Base-by-base conservation (phyloP, 2,113 vertebrate species). In the Chaetura pelagica region DNA sequence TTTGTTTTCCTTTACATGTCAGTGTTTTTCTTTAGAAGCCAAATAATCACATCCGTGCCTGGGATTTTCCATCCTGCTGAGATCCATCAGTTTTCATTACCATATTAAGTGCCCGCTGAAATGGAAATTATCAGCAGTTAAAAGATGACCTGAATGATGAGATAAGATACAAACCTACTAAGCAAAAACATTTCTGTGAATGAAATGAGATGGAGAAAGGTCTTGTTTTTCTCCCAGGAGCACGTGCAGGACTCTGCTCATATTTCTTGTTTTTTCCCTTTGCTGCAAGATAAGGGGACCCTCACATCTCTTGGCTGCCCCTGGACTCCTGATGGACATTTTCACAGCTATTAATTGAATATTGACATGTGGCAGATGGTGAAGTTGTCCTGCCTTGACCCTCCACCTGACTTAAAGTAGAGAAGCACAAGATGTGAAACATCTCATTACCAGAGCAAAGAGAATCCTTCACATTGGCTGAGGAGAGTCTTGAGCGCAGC, bases 51-150 rank as follows among this genome's bases (percentile, higher is more conserved):
- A 5, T 75, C 90, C 32, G 46, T 8, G 1, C 72, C 62, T 67
- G 61, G 84, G 79, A 77, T 95, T 94, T 94, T 88, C 38, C 61
- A 74, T 89, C 88, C 93, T 84, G 74, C 88, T 84, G 92, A 73
- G 92, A 96, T n/a, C 23, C 29, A 85, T 80, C 5, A 4, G 61
- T 32, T 92, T 87, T 93, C 86, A 94, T 96, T 96, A 97, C 89
- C 49, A 55, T 73, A 67, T 93, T 92, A 88, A 96, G 44, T 74
- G 58, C 68, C 72, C 73, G 72, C 88, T 91, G 84, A 91, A 96
- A 88, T 68, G 58, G 88, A 94, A 90, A 93, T 88, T 72, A 68
- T 38, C 68, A 68, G 54, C 81, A 71, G 44, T 68, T 95, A 49
- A 73, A 92, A 94, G 61, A 93, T 88, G 61, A 86, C 72, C 81